Evolutionary conservation across 2,113 vertebrate species (phyloP).

Genomic region (Haemorhous mexicanus): DNA sequence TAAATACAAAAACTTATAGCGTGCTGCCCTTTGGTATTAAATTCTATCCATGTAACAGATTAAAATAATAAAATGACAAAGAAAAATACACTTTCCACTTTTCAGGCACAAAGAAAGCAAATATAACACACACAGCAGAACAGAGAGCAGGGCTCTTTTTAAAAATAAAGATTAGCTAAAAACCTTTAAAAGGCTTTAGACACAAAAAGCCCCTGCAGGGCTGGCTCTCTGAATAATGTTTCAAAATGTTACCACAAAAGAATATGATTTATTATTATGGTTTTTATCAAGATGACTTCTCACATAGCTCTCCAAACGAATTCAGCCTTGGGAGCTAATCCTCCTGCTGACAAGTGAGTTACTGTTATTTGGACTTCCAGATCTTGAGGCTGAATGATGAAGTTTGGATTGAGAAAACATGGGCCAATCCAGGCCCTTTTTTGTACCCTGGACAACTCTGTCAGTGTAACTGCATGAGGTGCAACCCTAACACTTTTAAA

Average conservation of each 20-base stretch:
- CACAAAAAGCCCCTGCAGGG: background rate
- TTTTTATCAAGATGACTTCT: slow-evolving; percentile 44
- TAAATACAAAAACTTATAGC: background rate
- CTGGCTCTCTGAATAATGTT: slow-evolving; percentile 1
- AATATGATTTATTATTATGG: slow-evolving; percentile 25
- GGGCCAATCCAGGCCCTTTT: background rate
- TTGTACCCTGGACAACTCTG: background rate
- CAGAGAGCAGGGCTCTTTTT: background rate
- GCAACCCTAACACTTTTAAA: background rate
- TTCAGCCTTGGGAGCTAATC: slow-evolving; percentile 21
- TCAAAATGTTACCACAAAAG: slow-evolving; percentile 37
- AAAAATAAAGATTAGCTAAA: slow-evolving; percentile 51
- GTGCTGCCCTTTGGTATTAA: background rate
- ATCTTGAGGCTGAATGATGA: background rate
- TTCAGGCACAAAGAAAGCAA: slow-evolving; percentile 37
- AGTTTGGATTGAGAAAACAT: background rate
- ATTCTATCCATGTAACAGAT: slow-evolving; percentile 12
- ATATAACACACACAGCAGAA: slow-evolving; percentile 14
- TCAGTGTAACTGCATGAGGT: background rate
- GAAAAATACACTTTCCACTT: slow-evolving; percentile 36
- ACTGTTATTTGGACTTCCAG: background rate
- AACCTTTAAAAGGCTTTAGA: slow-evolving; percentile 44
- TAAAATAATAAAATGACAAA: slow-evolving; percentile 56
- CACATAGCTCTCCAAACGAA: background rate
- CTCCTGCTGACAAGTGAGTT: background rate